Evolutionary conservation across 2,113 vertebrate genomes (phyloP).

Genomic region (Pardalotus punctatus): DNA sequence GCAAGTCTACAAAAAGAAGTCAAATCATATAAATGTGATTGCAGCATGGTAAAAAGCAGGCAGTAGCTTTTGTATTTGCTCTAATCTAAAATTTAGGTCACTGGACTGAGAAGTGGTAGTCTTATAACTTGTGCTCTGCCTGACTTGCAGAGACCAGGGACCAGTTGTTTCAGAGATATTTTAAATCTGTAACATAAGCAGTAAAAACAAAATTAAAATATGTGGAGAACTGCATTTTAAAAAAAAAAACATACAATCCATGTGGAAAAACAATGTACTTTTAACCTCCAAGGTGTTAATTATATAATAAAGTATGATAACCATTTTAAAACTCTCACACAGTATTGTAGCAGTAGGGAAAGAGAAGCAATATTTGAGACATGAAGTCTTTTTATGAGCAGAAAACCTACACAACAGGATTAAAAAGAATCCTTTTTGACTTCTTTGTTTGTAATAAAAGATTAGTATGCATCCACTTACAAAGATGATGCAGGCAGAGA

Average conservation of each 20-base stretch:
- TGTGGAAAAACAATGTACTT: background rate
- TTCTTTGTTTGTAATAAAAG: conserved; percentile 33
- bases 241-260: background rate
- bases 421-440: conserved; percentile 20
- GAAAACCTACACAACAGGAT: conserved; percentile 1
- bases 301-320: background rate
- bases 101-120: background rate
- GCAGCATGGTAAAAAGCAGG: background rate
- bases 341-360: background rate
- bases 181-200: background rate
- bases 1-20: conserved; percentile 33
- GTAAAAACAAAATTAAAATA: background rate
- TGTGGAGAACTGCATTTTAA: background rate
- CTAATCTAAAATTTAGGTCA: conserved; percentile 37
- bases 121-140: background rate
- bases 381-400: background rate
- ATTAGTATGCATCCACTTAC: conserved; percentile 9
- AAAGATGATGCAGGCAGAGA: conserved; percentile 1
- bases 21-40: conserved; percentile 36
- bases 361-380: background rate
- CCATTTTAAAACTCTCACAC: background rate
- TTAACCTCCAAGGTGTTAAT: background rate
- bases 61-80: background rate
- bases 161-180: background rate
- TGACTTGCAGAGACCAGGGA: background rate